phyloP scores from a whole-genome alignment of 2,113 vertebrate species.

The Tachycineta bicolor region DNA sequence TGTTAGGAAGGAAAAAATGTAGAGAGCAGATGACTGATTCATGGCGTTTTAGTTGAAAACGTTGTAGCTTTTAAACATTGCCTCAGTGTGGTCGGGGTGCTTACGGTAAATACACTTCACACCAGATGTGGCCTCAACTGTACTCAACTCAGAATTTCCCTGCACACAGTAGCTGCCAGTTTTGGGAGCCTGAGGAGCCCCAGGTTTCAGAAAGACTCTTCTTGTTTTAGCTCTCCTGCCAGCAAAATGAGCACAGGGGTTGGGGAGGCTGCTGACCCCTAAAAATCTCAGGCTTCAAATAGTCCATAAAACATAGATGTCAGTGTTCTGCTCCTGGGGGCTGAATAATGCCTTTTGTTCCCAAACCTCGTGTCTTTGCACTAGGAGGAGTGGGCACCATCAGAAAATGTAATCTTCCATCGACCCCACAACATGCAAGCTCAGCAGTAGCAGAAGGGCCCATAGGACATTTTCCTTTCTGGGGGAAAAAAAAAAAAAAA shows the following conservation, averaged over 20 bases:
- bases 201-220: conserved; percentile 9
- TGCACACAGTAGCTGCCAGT: background rate
- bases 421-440: background rate
- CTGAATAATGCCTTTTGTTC: conserved; percentile 65
- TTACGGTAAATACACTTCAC: conserved; percentile 29
- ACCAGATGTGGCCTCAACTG: conserved; percentile 17
- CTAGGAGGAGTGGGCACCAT: background rate
- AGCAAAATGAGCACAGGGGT: background rate
- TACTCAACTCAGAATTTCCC: background rate
- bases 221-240: background rate
- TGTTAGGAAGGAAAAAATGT: conserved; percentile 26
- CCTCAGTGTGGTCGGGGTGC: conserved; percentile 9
- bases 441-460: conserved; percentile 1
- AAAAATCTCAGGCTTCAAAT: conserved; percentile 58
- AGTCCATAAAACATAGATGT: conserved; percentile 45
- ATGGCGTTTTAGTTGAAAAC: conserved; percentile 34
- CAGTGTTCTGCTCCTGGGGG: conserved; percentile 30
- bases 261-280: conserved; percentile 51
- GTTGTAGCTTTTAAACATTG: conserved; percentile 24
- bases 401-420: background rate
- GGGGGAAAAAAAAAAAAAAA: background rate
- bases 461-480: background rate
- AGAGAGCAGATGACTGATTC: conserved; percentile 35
- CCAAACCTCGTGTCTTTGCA: background rate
- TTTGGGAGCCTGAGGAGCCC: background rate